Base-by-base conservation (phyloP, 2,113 vertebrate genomes). In the Probosciger aterrimus region DNA sequence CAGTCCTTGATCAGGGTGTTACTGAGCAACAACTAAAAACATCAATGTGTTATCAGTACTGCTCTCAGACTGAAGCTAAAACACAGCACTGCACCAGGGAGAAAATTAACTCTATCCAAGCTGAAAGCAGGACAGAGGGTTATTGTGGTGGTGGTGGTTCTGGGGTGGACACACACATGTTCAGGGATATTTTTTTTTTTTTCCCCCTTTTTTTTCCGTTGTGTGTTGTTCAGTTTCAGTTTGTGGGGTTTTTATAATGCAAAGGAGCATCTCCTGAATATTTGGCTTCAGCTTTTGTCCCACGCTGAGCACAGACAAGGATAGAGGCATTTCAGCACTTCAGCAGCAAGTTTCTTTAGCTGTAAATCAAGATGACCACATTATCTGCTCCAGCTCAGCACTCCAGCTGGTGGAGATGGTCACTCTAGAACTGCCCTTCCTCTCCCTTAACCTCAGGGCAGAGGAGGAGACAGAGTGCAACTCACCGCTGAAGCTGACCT, bases 121-220 rank as follows among this genome's bases (percentile, higher is more conserved):
- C 33, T 59, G 57, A 59, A 59, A 35, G 33, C 57, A 35, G 33
- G 22, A 59, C 33, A 74, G 11, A 64, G 4, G 5, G 4, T 22
- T 80, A 35, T 33, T 64, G 71, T 25, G 10, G 0, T 43, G 11
- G 0, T 44, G 22, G 3, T 53, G 67, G 18, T 35, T 35, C 65
- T 3, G 14, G 33, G 7, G 2, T 3, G 0, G 7, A 28, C 4
- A 33, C 13, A 43, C 12, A 27, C 0, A 0, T 23, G 2, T 39
- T 23, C 57, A 41, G 4, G 4, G 10, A 3, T 2, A 3, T 2
- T 44, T 49, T 27, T 49, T 25, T 73, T 16, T 16, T 10, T 39
- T 39, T 39, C 10, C 39, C 39, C 10, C 39, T 25, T 7, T 15
- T 31, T 3, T 0, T 5, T 49, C 22, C n/a, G 31, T 52, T 39